Evolutionary conservation across 2,888 invertebrate species (phyloP).

Genomic region (Drosophila nigricruria): DNA sequence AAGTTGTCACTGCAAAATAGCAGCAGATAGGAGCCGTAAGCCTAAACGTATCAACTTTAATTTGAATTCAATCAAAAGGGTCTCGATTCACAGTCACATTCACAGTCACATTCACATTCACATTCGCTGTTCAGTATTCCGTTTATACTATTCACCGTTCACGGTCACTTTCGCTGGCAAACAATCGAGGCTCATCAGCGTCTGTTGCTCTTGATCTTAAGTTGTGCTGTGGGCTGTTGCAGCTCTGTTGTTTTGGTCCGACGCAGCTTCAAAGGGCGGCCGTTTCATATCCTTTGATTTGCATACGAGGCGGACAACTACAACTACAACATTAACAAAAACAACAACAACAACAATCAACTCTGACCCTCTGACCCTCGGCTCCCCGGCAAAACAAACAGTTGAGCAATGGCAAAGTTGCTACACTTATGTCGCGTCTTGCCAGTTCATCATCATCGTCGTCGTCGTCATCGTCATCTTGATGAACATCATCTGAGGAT

Average conservation of each 20-base stretch:
- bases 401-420: slow-evolving; percentile 54
- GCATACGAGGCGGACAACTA: slow-evolving; percentile 59
- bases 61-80: slow-evolving; percentile 77
- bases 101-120: slow-evolving; percentile 51
- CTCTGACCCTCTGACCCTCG: slow-evolving; percentile 69
- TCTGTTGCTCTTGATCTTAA: slow-evolving; percentile 44
- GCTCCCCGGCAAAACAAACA: slow-evolving; percentile 68
- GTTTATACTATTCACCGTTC: slow-evolving; percentile 35
- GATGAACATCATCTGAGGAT: slow-evolving; percentile 42
- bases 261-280: slow-evolving; percentile 64
- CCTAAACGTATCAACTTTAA: slow-evolving; percentile 61
- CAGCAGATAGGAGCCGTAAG: slow-evolving; percentile 29
- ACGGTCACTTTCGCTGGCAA: slow-evolving; percentile 60
- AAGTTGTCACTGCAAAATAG: slow-evolving; percentile 63
- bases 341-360: slow-evolving; percentile 20
- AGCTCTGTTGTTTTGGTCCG: slow-evolving; percentile 27
- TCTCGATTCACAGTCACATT: slow-evolving; percentile 42
- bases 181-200: slow-evolving; percentile 80
- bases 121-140: slow-evolving; percentile 38
- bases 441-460: slow-evolving; percentile 65
- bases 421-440: slow-evolving; percentile 75
- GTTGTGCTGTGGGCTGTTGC: slow-evolving; percentile 28
- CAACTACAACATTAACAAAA: slow-evolving; percentile 28
- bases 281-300: slow-evolving; percentile 58
- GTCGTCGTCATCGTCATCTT: slow-evolving; percentile 45